A percentile compares a stretch with the other conserved stretches of the same genome.
Conservation (phyloP, 2,113 vertebrate species). For the Choloepus hoffmanni region DNA sequence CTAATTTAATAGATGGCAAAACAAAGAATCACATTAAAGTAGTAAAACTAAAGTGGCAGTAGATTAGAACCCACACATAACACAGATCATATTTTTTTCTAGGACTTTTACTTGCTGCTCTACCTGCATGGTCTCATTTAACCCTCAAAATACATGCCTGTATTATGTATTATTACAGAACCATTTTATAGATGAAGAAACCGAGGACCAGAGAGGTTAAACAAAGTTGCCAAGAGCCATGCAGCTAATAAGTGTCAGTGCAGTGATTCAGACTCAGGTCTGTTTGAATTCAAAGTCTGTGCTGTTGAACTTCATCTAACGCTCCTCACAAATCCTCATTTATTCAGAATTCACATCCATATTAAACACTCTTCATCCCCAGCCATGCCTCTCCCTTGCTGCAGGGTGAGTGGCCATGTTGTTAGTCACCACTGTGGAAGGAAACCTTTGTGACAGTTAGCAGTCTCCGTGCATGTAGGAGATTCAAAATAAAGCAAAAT, state of each 20-base stretch:
- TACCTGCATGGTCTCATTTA: background rate
- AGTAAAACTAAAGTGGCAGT: background rate
- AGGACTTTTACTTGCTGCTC: background rate
- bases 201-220: background rate
- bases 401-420: constrained; percentile 41
- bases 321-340: background rate
- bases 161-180: background rate
- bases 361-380: constrained; percentile 48
- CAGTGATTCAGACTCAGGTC: background rate
- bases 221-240: background rate
- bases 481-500: constrained; percentile 49
- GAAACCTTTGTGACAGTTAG: constrained; percentile 66
- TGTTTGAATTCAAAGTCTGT: background rate
- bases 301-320: background rate
- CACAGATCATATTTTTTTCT: background rate
- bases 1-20: background rate
- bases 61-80: background rate
- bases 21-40: background rate
- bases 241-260: background rate
- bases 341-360: constrained; percentile 59
- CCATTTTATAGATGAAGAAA: background rate
- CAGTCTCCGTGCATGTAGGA: background rate
- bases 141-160: background rate
- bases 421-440: constrained; percentile 21
- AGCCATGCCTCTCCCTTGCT: constrained; percentile 20